A percentile compares a stretch with the other conserved stretches of the same genome.
Evolutionary conservation across 2,113 vertebrate species (phyloP).

Genomic region (Cheilinus undulatus): DNA sequence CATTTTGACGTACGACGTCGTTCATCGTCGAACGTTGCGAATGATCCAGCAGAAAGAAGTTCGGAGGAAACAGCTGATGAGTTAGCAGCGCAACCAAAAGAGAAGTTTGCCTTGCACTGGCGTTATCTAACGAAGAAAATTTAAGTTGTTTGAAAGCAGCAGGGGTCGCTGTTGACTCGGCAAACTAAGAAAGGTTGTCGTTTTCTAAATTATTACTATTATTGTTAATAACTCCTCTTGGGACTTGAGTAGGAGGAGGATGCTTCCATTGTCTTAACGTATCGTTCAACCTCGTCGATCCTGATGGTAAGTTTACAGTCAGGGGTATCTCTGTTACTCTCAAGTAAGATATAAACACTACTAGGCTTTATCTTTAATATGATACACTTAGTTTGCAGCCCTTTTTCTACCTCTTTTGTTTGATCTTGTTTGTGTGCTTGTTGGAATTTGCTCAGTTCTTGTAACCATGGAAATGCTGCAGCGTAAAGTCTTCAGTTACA

Average conservation of each 20-base stretch:
- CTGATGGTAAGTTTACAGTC: conserved; percentile 38
- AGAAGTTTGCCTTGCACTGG: background rate
- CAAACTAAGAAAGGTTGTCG: too few relatives aligned
- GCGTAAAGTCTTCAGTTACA: background rate
- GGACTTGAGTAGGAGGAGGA: background rate
- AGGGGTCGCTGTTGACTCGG: conserved; percentile 21
- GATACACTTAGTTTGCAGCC: background rate
- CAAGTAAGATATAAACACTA: background rate
- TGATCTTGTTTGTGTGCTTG: background rate
- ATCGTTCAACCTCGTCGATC: background rate
- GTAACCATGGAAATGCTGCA: conserved; percentile 59
- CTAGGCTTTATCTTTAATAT: background rate
- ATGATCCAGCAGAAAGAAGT: background rate
- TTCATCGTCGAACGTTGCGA: background rate
- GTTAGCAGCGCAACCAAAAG: background rate
- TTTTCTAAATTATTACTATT: too few relatives aligned
- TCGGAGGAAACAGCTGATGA: conserved; percentile 25
- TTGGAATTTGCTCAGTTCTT: background rate
- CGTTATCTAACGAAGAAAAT: background rate
- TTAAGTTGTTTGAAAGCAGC: background rate
- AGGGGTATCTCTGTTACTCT: background rate
- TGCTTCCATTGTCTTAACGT: background rate
- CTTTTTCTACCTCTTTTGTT: background rate
- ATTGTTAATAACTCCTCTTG: background rate
- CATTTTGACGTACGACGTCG: too few relatives aligned